Conservation (phyloP, 1,140 invertebrate genomes). For the Anastatus disparis region DNA sequence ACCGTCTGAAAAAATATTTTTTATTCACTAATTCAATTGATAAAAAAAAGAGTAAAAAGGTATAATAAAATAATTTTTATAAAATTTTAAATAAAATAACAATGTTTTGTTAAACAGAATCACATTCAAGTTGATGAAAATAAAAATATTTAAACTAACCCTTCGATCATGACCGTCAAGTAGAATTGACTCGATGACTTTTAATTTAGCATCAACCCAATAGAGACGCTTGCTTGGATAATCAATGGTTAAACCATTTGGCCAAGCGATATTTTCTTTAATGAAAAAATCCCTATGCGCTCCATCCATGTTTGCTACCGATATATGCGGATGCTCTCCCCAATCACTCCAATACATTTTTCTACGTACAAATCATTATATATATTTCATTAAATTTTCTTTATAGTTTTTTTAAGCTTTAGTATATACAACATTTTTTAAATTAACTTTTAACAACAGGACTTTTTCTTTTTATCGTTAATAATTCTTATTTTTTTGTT, state of each 20-base stretch:
- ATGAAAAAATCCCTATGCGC: conserved; percentile 65
- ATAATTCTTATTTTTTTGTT: no score
- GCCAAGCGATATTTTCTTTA: conserved; percentile 78
- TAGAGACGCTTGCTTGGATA: conserved; percentile 81
- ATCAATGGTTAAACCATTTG: conserved; percentile 91
- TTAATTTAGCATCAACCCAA: conserved; percentile 81
- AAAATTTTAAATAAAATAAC: no score
- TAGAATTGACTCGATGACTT: conserved; percentile 79
- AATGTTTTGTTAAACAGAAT: no score
- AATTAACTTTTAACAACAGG: no score
- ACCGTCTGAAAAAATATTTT: conserved; percentile 56
- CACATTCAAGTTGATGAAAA: no score
- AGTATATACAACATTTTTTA: no score
- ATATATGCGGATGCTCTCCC: conserved; percentile 79
- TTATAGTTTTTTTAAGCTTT: no score
- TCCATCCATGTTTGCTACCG: conserved; percentile 88
- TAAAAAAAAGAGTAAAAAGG: no score
- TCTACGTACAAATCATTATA: conserved; percentile 56
- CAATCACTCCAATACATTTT: conserved; percentile 90
- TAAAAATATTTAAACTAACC: conserved; percentile 48
- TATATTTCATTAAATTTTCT: conserved; percentile 22
- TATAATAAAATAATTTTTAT: no score
- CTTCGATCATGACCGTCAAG: conserved; percentile 78
- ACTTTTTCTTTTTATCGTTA: no score
- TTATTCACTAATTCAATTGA: neutral